Evolutionary conservation across 2,888 invertebrate genomes (phyloP), one percentile per base, ranked within the genome.

Genomic region (Criorhina ranunculi): DNA sequence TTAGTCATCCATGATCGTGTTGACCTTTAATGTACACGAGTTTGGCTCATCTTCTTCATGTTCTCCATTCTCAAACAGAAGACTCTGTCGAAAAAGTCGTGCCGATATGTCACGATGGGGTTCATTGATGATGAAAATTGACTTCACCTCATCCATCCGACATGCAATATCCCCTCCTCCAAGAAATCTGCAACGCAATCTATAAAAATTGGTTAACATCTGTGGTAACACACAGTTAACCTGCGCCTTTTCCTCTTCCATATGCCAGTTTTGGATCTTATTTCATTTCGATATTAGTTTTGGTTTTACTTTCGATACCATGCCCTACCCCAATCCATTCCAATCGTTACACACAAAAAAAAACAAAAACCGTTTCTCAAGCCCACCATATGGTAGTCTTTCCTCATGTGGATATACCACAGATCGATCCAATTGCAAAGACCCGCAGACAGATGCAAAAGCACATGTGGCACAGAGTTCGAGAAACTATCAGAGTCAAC

Each of bases 61-160:
- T 24, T 12, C 24, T 59, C 44, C 35, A 64, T 64, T 17, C n/a
- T n/a, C n/a, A 31, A 49, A 15, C 29, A 44, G 15, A 60, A 29
- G 46, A 62, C 24, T 19, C 31, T 9, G 31, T 42, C 59, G 53
- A 67, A 59, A 64, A 67, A 60, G 60, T 60, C 80, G 80, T 80
- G 80, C 37, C 53, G 40, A 24, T 46, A 67, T 62, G 73, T 80
- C 80, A 80, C 80, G 80, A 67, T 46, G 12, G 19, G 17, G 42
- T 60, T 60, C 59, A 60, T 11, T 35, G 51, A 53, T 53, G 57
- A 51, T 6, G 37, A 31, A 57, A 66, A 12, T 15, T 37, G 42
- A 8, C 17, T 53, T n/a, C 49, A 19, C 33, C 3, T 40, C 57
- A 55, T 37, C n/a, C 64, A 15, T 72, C 31, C 73, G n/a, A n/a